A percentile compares a stretch with the other conserved stretches of the same genome.
These are phyloP conservation scores for Anniella stebbinsi DNA, from an alignment of 2,797 vertebrate genomes.

Conservation along the genomic window DNA sequence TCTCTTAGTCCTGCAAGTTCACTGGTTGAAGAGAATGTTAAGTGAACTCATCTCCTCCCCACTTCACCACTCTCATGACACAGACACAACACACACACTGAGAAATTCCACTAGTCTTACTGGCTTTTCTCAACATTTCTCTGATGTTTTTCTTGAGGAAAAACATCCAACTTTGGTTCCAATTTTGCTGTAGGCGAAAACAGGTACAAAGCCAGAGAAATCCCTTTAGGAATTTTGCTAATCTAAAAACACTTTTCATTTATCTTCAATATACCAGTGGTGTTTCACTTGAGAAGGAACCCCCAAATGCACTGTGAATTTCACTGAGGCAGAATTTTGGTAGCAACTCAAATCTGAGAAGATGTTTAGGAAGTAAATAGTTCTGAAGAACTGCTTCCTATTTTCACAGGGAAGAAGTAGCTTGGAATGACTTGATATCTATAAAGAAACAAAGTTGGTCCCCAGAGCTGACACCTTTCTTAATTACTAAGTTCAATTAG, in stretches of 20 bases:
- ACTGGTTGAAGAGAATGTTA: background rate
- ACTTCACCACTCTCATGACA: too few relatives aligned
- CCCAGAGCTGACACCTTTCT: slow-evolving; percentile 29
- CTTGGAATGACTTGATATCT: background rate
- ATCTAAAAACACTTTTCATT: background rate
- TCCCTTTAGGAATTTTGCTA: background rate
- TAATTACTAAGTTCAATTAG: slow-evolving; percentile 61
- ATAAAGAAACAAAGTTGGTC: slow-evolving; percentile 27
- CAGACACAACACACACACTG: too few relatives aligned
- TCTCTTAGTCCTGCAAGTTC: background rate
- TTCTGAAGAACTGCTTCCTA: background rate
- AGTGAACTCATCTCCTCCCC: background rate
- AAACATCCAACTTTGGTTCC: background rate
- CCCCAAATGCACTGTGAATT: background rate
- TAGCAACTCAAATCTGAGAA: too few relatives aligned
- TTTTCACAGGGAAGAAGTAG: background rate
- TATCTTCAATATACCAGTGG: too few relatives aligned
- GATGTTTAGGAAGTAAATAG: background rate
- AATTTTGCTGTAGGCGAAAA: background rate
- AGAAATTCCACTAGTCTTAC: background rate
- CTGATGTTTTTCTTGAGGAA: background rate
- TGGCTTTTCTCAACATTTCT: too few relatives aligned
- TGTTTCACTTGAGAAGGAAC: background rate
- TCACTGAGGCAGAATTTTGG: background rate
- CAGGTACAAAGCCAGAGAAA: background rate